Evolutionary conservation across 2,113 vertebrate species (phyloP), one percentile per base, ranked within the genome.

Genomic region (Ornithorhynchus anatinus): DNA sequence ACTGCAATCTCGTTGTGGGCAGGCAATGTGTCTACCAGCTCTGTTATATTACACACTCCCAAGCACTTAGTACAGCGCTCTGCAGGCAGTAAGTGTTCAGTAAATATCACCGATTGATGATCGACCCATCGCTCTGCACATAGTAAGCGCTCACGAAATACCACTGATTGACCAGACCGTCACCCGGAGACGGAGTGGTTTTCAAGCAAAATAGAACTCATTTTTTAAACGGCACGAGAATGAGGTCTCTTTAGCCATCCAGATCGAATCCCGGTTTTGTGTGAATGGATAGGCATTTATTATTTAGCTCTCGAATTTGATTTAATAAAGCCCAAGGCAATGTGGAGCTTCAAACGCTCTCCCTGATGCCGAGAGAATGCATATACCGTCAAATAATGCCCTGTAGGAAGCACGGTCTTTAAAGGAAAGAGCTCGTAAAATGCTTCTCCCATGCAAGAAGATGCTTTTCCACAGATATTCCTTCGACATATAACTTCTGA

Each of bases 321-420:
- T 65, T 71, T 52, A 59, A 72, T 72, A 71, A 80, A 77, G 81
- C 82, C 66, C 72, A 83, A 43, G 69, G 86, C 69, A 79, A 75
- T 88, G 81, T 3, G 27, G 42, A 79, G 51, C 70, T 80, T 80
- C 72, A 71, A 57, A 80, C 1, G 3, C 51, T 69, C 74, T 80
- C 47, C 80, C 72, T 78, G 11, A 13, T 29, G 48, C 59, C 65
- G 5, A 52, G 39, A 42, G 53, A 63, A 77, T 44, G 39, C 40
- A 27, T 45, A 52, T 27, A 27, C 58, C 81, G 53, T 43, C 72
- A 42, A 69, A 85, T 75, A 45, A 25, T 6, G 3, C 47, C 48
- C 72, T 33, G 48, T 17, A 58, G 52, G 73, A 78, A 0, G 0
- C 13, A 9, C 57, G 23, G 36, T 6, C 25, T 7, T 17, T 16